phyloP scores from a whole-genome alignment of 2,113 vertebrate genomes.

The Euleptes europaea region DNA sequence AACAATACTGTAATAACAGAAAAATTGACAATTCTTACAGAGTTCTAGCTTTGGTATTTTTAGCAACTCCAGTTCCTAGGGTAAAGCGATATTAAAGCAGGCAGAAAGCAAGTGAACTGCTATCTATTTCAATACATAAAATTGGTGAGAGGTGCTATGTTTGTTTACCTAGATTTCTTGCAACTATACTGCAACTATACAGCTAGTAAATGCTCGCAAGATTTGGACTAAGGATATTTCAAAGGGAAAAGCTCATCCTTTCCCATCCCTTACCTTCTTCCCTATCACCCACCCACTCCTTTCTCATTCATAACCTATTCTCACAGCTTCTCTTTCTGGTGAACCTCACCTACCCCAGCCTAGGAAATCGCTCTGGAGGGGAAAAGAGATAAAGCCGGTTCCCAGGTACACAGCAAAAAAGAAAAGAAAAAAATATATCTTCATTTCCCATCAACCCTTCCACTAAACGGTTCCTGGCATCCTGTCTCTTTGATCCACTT shows the following conservation, averaged over 20 bases:
- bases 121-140: slow-evolving; percentile 41
- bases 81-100: slow-evolving; percentile 29
- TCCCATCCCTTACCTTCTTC: background rate
- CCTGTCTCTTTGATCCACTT: too few relatives aligned
- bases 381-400: background rate
- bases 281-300: background rate
- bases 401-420: background rate
- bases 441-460: too few relatives aligned
- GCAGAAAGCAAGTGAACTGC: slow-evolving; percentile 26
- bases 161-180: slow-evolving; percentile 15
- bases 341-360: background rate
- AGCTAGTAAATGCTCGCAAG: background rate
- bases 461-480: background rate
- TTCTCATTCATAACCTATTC: background rate
- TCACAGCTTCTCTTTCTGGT: background rate
- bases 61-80: slow-evolving; percentile 33
- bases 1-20: too few relatives aligned
- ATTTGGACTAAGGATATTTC: background rate
- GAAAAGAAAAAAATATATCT: background rate
- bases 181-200: background rate
- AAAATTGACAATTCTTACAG: background rate
- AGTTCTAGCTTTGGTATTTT: slow-evolving; percentile 17
- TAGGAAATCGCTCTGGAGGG: background rate
- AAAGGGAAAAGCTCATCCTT: background rate
- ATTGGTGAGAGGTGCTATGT: slow-evolving; percentile 3